phyloP scores from a whole-genome alignment of 2,888 invertebrate species.

The Schrankia costaestrigalis region DNA sequence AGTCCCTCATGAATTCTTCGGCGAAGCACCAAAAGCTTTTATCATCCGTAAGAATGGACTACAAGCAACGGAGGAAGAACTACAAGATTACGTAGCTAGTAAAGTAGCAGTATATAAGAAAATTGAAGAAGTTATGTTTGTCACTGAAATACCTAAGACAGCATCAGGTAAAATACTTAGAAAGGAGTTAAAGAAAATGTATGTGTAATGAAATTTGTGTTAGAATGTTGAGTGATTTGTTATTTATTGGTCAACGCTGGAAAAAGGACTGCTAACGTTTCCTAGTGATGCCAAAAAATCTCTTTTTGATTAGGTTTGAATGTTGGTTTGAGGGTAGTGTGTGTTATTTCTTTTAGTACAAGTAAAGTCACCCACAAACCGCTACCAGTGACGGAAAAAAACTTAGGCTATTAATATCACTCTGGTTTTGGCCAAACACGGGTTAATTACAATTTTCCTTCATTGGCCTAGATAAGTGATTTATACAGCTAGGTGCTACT shows the following conservation, averaged over 20 bases:
- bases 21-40: slow-evolving; percentile 90
- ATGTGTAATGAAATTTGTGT: slow-evolving; percentile 43
- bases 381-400: no score
- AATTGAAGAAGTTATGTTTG: slow-evolving; percentile 83
- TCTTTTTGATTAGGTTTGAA: no score
- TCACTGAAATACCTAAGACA: slow-evolving; percentile 87
- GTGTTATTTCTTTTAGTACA: no score
- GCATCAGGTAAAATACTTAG: slow-evolving; percentile 90
- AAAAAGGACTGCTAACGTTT: no score
- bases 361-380: no score
- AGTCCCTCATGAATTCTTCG: slow-evolving; percentile 84
- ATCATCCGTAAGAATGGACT: slow-evolving; percentile 81
- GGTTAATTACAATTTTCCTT: no score
- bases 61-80: slow-evolving; percentile 65
- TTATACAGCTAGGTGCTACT: no score
- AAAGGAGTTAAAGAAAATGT: slow-evolving; percentile 80
- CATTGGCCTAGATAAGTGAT: no score
- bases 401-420: no score
- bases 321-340: no score
- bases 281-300: no score
- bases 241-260: background rate
- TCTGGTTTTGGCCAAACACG: no score
- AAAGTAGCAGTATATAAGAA: slow-evolving; percentile 90
- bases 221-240: background rate
- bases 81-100: slow-evolving; percentile 80